A percentile compares a stretch with the other conserved stretches of the same genome.
phyloP scores from a whole-genome alignment of 2,888 invertebrate genomes.

The Eristalis pertinax region DNA sequence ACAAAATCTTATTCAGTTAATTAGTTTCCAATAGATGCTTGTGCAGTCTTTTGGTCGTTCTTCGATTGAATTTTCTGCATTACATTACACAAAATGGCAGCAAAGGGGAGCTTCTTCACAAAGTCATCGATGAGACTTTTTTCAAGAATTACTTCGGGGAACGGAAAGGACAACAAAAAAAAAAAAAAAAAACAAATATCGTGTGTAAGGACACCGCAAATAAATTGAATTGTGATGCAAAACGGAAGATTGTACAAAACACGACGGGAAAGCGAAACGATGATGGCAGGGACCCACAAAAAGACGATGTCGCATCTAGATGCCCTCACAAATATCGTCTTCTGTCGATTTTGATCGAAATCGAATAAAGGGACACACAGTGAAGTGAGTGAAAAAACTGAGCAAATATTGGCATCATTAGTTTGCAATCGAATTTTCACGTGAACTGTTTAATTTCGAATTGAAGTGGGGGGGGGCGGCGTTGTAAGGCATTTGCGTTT shows the following conservation, averaged over 20 bases:
- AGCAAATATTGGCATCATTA: slow-evolving; percentile 71
- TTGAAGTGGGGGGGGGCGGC: neutral
- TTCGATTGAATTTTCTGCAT: neutral
- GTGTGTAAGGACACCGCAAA: slow-evolving; percentile 29
- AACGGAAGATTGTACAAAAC: slow-evolving; percentile 58
- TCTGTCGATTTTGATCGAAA: slow-evolving; percentile 6
- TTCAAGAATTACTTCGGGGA: neutral
- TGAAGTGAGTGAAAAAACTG: slow-evolving; percentile 55
- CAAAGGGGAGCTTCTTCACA: slow-evolving; percentile 9
- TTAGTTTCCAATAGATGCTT: slow-evolving; percentile 7
- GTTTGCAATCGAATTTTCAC: slow-evolving; percentile 64
- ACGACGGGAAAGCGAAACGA: slow-evolving; percentile 7
- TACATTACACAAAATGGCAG: neutral
- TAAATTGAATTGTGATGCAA: slow-evolving; percentile 63
- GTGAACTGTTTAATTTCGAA: slow-evolving; percentile 49
- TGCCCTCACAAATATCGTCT: slow-evolving; percentile 5
- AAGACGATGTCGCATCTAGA: neutral
- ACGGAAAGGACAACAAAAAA: neutral
- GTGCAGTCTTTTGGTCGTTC: neutral
- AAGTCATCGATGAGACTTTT: neutral
- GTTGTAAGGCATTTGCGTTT: too few species aligned
- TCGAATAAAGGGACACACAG: slow-evolving; percentile 30
- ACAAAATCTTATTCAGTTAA: slow-evolving; percentile 31
- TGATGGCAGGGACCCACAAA: neutral
- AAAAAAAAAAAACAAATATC: neutral